A percentile compares a stretch with the other conserved stretches of the same genome.
Conservation (phyloP, 2,888 invertebrate species). For the Ormia ochracea region DNA sequence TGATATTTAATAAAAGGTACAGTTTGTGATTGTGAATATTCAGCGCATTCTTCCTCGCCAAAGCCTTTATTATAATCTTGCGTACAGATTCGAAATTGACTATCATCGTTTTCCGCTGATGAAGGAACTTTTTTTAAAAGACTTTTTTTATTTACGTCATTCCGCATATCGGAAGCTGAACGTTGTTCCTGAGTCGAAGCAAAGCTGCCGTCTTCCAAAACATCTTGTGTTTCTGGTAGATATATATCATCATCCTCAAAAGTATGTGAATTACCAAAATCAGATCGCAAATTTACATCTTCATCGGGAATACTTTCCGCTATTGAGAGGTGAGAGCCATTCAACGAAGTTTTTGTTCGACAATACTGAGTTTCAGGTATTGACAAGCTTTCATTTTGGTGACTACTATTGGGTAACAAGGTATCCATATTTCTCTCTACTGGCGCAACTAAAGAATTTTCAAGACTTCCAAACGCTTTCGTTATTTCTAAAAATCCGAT, state of each 20-base stretch:
- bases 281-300: constrained; percentile 17
- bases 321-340: constrained; percentile 36
- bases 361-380: constrained; percentile 67
- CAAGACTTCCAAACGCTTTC: constrained; percentile 24
- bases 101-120: constrained; percentile 29
- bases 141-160: neutral
- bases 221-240: constrained; percentile 70
- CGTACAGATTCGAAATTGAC: constrained; percentile 67
- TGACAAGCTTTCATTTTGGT: constrained; percentile 63
- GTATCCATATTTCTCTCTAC: neutral
- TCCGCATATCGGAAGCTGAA: neutral
- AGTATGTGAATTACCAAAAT: constrained; percentile 12
- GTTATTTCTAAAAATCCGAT: constrained; percentile 43
- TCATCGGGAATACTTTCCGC: constrained; percentile 52
- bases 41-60: constrained; percentile 46
- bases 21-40: constrained; percentile 49
- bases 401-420: constrained; percentile 23
- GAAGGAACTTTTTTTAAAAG: constrained; percentile 31
- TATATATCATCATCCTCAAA: constrained; percentile 65
- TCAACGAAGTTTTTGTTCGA: constrained; percentile 17
- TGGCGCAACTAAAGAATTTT: constrained; percentile 46
- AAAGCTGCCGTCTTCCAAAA: neutral
- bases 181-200: neutral
- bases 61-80: constrained; percentile 67
- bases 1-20: constrained; percentile 60